These are phyloP conservation scores for Tonatia bakeri DNA, from an alignment of 2,113 vertebrate species.

Conservation along the genomic window DNA sequence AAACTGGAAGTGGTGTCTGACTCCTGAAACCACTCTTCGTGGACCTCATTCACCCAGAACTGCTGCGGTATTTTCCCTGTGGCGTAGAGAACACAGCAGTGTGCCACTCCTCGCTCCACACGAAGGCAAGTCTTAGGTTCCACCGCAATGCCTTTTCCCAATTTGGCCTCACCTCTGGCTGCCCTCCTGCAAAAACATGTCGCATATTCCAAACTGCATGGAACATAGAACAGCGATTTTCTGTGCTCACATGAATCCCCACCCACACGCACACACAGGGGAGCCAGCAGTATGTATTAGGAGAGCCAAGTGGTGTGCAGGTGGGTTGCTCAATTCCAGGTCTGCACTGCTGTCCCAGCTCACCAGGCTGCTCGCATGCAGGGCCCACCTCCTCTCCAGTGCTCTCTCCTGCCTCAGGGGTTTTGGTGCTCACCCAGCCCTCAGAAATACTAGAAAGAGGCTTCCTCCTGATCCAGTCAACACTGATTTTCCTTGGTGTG, in stretches of 20 bases:
- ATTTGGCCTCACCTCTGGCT: background rate
- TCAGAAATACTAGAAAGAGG: background rate
- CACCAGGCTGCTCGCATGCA: background rate
- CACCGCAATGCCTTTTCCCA: background rate
- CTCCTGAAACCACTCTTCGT: background rate
- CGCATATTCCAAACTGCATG: background rate
- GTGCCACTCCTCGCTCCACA: background rate
- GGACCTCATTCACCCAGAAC: background rate
- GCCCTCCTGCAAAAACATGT: background rate
- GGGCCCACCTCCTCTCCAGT: accelerated
- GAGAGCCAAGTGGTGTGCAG: background rate
- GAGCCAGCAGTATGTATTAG: accelerated
- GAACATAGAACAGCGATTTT: background rate
- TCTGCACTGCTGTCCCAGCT: background rate
- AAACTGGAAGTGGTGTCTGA: background rate
- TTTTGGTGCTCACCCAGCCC: background rate
- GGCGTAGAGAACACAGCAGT: background rate
- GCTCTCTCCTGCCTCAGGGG: accelerated
- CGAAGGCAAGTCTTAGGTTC: background rate
- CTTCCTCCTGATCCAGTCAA: background rate
- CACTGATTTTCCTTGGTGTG: background rate
- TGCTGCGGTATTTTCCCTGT: background rate
- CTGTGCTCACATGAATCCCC: background rate
- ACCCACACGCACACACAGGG: no score
- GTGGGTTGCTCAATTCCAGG: background rate